Percentiles rank a stretch among this genome's conserved stretches.
Conservation (phyloP, 1,140 invertebrate species). For the Achroia grisella region DNA sequence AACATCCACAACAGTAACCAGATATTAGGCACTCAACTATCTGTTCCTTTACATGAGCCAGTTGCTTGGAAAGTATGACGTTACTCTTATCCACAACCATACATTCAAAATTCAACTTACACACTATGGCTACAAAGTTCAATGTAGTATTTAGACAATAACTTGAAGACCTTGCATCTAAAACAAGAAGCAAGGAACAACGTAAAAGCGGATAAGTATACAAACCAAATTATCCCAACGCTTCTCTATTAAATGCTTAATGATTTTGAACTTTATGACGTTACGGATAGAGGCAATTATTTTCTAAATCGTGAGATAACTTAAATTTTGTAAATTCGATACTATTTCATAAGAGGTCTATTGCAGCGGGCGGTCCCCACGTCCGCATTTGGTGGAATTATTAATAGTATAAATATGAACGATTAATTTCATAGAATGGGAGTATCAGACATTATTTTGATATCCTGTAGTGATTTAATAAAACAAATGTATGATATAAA, state of each 20-base stretch:
- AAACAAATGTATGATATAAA: neutral
- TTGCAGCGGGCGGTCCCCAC: conserved; percentile 24
- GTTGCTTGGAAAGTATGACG: conserved; percentile 48
- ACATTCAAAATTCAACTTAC: conserved; percentile 22
- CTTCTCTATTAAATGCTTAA: neutral
- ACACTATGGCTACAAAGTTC: conserved; percentile 10
- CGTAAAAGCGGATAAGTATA: conserved; percentile 25
- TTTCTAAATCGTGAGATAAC: neutral
- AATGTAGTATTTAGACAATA: conserved; percentile 16
- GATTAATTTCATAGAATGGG: conserved; percentile 16
- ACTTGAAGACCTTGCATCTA: conserved; percentile 30
- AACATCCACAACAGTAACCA: conserved; percentile 27
- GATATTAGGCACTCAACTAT: conserved; percentile 57
- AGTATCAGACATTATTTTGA: conserved; percentile 3
- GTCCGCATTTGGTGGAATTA: conserved; percentile 26
- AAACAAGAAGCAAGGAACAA: conserved; percentile 38
- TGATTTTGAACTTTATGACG: conserved; percentile 17
- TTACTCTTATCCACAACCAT: conserved; percentile 22
- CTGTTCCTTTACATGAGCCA: conserved; percentile 55
- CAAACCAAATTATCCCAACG: conserved; percentile 8
- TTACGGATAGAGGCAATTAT: neutral
- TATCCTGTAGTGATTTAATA: conserved; percentile 1
- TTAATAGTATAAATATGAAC: conserved; percentile 29
- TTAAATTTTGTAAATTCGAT: conserved; percentile 1
- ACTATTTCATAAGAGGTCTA: conserved; percentile 12